phyloP scores from a whole-genome alignment of 1,140 invertebrate species.

The Drosophila nigrodunni region DNA sequence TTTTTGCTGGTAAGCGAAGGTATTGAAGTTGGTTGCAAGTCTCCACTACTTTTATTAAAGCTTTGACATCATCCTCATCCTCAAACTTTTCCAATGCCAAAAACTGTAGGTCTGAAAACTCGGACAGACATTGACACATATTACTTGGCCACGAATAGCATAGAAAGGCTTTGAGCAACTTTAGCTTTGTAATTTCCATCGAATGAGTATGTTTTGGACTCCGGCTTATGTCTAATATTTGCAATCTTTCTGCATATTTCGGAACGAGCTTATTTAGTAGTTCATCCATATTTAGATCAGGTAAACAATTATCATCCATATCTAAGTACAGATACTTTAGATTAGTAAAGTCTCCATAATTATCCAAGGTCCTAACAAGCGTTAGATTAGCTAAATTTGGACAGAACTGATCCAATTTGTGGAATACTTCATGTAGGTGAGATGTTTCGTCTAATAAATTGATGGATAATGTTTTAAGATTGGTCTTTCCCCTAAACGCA shows the following conservation, averaged over 20 bases:
- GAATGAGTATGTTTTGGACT: slow-evolving; percentile 6
- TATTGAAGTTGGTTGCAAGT: slow-evolving; percentile 4
- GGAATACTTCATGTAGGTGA: neutral
- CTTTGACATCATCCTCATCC: neutral
- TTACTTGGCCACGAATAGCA: slow-evolving; percentile 3
- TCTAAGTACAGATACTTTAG: slow-evolving; percentile 25
- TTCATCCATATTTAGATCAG: neutral
- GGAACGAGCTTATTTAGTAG: neutral
- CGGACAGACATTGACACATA: neutral
- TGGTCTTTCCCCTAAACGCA: neutral
- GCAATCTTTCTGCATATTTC: slow-evolving; percentile 19
- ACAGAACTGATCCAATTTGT: slow-evolving; percentile 3
- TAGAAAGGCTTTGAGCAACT: slow-evolving; percentile 11
- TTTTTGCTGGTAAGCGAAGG: slow-evolving; percentile 5
- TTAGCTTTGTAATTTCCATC: neutral
- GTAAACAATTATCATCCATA: neutral
- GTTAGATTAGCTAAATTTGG: slow-evolving; percentile 20
- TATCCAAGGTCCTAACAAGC: neutral
- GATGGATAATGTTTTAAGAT: slow-evolving; percentile 11
- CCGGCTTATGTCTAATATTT: slow-evolving; percentile 13
- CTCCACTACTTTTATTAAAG: neutral
- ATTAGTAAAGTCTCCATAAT: slow-evolving; percentile 4
- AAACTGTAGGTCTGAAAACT: slow-evolving; percentile 9
- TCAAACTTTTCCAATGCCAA: neutral
- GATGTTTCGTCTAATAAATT: neutral